Percentiles rank a stretch among this genome's conserved stretches.
These are phyloP conservation scores for Planococcus citri DNA, from an alignment of 1,140 invertebrate species.

Conservation along the genomic window DNA sequence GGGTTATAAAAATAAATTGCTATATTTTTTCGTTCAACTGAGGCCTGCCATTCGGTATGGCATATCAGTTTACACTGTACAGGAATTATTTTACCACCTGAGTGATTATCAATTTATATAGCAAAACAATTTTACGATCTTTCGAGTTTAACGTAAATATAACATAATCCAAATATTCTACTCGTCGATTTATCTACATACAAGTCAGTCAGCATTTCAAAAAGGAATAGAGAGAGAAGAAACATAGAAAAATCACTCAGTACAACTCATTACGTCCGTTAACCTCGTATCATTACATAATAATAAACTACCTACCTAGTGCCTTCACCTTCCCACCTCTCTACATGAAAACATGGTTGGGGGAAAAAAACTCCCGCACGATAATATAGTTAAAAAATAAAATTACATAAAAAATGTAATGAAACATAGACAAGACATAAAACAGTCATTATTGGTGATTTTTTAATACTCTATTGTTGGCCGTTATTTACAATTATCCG, in stretches of 20 bases:
- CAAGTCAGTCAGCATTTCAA: background rate
- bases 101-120: background rate
- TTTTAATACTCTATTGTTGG: slow-evolving; percentile 15
- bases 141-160: too few species aligned
- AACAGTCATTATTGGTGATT: slow-evolving; percentile 19
- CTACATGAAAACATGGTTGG: background rate
- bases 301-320: too few species aligned
- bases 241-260: background rate
- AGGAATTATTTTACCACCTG: too few species aligned
- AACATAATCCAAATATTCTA: background rate
- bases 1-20: slow-evolving; percentile 4
- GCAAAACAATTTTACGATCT: background rate
- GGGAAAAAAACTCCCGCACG: slow-evolving; percentile 10
- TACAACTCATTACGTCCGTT: background rate
- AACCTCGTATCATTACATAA: background rate
- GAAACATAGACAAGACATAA: slow-evolving; percentile 4
- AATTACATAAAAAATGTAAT: background rate
- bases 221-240: too few species aligned
- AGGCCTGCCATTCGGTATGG: background rate
- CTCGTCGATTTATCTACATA: background rate
- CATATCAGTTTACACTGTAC: background rate
- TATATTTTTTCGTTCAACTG: background rate
- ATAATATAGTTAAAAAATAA: slow-evolving; percentile 2
- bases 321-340: too few species aligned
- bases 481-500: background rate